Evolutionary conservation across 2,797 vertebrate species (phyloP).

Genomic region (Hippocampus kuda): DNA sequence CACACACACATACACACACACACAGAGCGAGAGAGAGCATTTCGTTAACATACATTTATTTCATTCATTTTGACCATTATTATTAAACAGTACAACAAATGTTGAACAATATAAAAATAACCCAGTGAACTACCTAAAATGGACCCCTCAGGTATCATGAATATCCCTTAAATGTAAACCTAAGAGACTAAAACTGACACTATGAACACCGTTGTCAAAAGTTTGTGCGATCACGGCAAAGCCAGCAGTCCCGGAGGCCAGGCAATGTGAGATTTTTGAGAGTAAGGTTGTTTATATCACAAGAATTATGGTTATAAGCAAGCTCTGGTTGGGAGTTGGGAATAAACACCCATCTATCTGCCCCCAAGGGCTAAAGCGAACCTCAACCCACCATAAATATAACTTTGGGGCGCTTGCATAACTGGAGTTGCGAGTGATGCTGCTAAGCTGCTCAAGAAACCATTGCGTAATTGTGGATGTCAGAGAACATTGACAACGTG

Average conservation of each 20-base stretch:
- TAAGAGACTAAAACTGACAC: slow-evolving; percentile 19
- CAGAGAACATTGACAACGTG: neutral
- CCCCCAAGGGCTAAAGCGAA: neutral
- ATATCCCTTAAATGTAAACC: too few relatives aligned
- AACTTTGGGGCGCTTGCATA: neutral
- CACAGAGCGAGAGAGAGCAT: too few relatives aligned
- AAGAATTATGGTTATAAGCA: slow-evolving; percentile 39
- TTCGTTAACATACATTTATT: too few relatives aligned
- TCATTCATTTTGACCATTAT: too few relatives aligned
- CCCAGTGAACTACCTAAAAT: too few relatives aligned
- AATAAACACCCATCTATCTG: neutral
- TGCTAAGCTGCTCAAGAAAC: neutral
- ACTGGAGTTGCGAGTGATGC: neutral
- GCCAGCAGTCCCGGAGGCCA: slow-evolving; percentile 37
- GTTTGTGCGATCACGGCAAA: slow-evolving; percentile 48
- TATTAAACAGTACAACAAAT: too few relatives aligned
- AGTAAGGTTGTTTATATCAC: slow-evolving; percentile 42
- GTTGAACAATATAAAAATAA: too few relatives aligned
- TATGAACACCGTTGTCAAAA: slow-evolving; percentile 35
- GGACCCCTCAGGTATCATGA: too few relatives aligned
- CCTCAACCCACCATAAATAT: slow-evolving; percentile 1
- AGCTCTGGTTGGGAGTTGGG: slow-evolving; percentile 27
- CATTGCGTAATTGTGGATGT: neutral
- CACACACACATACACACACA: too few relatives aligned
- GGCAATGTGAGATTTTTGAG: slow-evolving; percentile 44